Base-by-base conservation (phyloP, 2,888 invertebrate genomes). In the Sipunculus nudus region DNA sequence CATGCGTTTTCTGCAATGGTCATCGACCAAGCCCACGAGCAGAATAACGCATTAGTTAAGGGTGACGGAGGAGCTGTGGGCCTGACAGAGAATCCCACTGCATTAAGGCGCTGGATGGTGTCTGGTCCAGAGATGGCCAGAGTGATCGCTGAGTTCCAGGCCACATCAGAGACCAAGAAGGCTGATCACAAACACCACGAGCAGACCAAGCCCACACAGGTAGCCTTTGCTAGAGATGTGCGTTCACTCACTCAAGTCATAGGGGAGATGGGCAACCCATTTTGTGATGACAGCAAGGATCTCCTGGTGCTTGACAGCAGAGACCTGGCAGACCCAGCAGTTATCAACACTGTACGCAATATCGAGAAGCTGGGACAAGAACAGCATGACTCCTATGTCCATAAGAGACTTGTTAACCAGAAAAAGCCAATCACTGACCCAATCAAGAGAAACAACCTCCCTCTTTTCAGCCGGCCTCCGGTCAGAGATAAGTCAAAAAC, bases 61-160 rank as follows among this genome's bases (percentile, higher is more conserved):
- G 67, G 57, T 10, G 48, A 47, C 21, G 61, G 67, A 31, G 65
- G 68, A 8, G 63, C 54, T 32, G 53, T 67, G 3, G 68, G 64
- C 10, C 13, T 63, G 3, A 68, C 67, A 23, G 65, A 61, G 48
- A 69, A 62, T 25, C 53, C 58, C 10, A 23, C 19, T 28, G 63
- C 65, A 6, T 31, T 65, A 1, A 46, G 38, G 21, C 10, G 55
- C 13, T 68, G 65, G 61, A 56, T 62, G 60, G 45, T 59, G 4
- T 49, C 58, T 31, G 61, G 50, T 16, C 65, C 65, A 43, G 67
- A 68, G 48, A 49, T 59, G 35, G 63, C 62, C 2, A 38, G 62
- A 28, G 8, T 68, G 2, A 28, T 62, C 28, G 21, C 46, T 4
- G 49, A 59, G 19, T 65, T 65, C 23, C 47, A 68, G 23, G 29